Evolutionary conservation across 2,797 vertebrate genomes (phyloP).

Genomic region (Astyanax mexicanus): DNA sequence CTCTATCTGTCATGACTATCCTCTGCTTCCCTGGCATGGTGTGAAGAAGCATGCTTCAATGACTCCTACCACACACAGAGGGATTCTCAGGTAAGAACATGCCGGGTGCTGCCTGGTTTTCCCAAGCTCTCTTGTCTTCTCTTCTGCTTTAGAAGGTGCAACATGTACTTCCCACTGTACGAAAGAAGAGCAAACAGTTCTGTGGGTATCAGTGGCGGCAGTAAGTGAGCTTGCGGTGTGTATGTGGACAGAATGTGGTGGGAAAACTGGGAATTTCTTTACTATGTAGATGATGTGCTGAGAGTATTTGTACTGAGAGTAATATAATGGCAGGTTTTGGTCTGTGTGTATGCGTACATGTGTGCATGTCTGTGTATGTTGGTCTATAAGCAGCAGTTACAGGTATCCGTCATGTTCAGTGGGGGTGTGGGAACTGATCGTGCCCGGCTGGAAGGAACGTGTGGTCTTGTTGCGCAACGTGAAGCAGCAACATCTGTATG

Average conservation of each 20-base stretch:
- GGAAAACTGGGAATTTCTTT: background rate
- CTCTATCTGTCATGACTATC: conserved; percentile 54
- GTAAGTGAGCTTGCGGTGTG: too few species aligned
- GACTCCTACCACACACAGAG: conserved; percentile 76
- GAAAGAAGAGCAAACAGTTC: background rate
- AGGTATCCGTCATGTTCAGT: conserved; percentile 37
- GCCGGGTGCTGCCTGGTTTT: background rate
- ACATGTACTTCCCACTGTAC: background rate
- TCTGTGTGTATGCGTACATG: conserved; percentile 18
- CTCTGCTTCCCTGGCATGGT: conserved; percentile 70
- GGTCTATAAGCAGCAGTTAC: conserved; percentile 8
- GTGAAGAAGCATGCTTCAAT: conserved; percentile 78
- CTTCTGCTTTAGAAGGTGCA: background rate
- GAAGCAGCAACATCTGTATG: conserved; percentile 32
- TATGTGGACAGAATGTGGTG: background rate
- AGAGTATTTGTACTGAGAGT: conserved; percentile 5
- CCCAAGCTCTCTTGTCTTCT: conserved; percentile 2
- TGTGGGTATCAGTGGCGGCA: background rate
- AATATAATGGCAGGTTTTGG: background rate
- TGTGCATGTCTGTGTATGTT: conserved; percentile 23
- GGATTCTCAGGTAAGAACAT: conserved; percentile 75
- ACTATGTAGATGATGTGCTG: too few species aligned
- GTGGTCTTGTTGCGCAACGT: conserved; percentile 44
- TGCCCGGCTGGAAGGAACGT: conserved; percentile 18
- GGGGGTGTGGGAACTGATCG: conserved; percentile 20